phyloP scores from a whole-genome alignment of 2,113 vertebrate species.

The Callospermophilus lateralis region DNA sequence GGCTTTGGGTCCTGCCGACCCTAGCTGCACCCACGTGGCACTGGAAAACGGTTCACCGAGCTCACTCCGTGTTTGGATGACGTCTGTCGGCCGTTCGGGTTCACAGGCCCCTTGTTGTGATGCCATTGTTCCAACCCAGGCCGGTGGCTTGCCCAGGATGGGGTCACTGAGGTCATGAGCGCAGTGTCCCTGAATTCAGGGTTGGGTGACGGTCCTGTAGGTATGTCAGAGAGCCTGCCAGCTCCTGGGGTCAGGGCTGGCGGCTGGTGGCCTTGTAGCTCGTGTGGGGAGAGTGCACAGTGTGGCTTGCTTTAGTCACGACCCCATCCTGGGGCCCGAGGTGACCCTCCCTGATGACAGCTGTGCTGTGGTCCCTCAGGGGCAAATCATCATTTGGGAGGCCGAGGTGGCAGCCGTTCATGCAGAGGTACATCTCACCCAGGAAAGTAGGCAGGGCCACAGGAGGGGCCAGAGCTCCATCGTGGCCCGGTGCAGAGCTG shows the following conservation, averaged over 20 bases:
- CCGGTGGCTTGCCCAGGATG: not conserved
- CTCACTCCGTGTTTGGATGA: not conserved
- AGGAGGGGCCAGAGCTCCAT: too few relatives aligned
- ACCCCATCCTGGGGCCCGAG: not conserved
- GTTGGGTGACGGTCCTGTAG: not conserved
- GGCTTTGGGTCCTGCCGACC: not conserved
- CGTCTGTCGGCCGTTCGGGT: accelerated
- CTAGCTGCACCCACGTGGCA: accelerated
- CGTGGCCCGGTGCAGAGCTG: not conserved
- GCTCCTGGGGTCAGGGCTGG: accelerated
- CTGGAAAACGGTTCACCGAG: accelerated
- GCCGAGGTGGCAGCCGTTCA: too few relatives aligned
- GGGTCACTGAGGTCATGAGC: not conserved
- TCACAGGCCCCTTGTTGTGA: not conserved
- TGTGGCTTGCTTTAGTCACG: accelerated
- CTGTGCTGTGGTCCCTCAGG: not conserved
- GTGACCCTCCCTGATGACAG: not conserved
- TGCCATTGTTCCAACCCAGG: not conserved
- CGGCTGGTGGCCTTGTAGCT: not conserved
- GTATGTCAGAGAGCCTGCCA: too few relatives aligned
- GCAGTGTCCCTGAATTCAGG: accelerated
- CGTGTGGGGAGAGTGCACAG: accelerated
- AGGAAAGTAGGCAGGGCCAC: accelerated
- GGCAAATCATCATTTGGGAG: not conserved
- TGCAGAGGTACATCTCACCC: not conserved